Conservation (phyloP, 2,888 invertebrate species). For the Agonopterix arenella region DNA sequence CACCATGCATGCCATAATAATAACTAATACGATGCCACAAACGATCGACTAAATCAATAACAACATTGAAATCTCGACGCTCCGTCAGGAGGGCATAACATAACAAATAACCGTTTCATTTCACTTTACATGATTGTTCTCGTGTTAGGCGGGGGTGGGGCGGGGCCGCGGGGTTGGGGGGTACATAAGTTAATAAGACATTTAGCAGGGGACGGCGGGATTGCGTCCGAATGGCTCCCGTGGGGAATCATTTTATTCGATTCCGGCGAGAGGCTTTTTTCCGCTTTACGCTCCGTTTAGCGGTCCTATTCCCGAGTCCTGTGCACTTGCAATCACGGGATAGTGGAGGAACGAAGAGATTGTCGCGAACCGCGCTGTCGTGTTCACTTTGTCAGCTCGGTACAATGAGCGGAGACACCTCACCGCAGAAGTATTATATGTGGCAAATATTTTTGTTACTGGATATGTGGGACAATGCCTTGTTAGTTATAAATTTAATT, state of each 20-base stretch:
- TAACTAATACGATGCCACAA: constrained; percentile 37
- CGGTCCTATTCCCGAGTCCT: constrained; percentile 38
- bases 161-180: constrained; percentile 38
- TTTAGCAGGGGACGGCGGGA: constrained; percentile 76
- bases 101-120: constrained; percentile 77
- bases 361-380: constrained; percentile 7
- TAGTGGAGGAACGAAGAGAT: constrained; percentile 27
- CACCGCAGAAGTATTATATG: constrained; percentile 15
- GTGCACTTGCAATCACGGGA: constrained; percentile 49
- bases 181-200: constrained; percentile 76
- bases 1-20: constrained; percentile 10
- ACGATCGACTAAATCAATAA: constrained; percentile 56
- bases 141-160: constrained; percentile 49
- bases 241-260: constrained; percentile 86
- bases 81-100: constrained; percentile 62
- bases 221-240: constrained; percentile 83
- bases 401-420: not conserved
- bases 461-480: constrained; percentile 28
- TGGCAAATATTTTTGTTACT: constrained; percentile 25
- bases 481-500: not conserved
- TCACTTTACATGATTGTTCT: constrained; percentile 77
- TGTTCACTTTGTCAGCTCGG: not conserved
- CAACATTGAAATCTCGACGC: constrained; percentile 50
- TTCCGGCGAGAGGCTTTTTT: constrained; percentile 77
- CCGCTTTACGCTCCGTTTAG: constrained; percentile 73